Evolutionary conservation across 2,797 vertebrate species (phyloP).

Genomic region (Muraenolepis orangiensis): DNA sequence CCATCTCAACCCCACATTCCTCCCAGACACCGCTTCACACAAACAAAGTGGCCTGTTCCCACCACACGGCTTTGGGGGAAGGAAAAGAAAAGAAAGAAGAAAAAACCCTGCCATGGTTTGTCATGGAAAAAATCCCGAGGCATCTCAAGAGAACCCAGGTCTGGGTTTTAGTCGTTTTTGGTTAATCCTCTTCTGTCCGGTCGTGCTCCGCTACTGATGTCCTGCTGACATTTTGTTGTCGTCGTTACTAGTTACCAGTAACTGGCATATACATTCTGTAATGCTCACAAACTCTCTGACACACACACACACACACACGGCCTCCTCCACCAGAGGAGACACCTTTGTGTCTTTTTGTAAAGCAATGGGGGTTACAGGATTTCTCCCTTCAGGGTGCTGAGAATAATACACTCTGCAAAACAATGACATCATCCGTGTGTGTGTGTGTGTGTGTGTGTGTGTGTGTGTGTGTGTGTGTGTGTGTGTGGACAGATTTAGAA

Average conservation of each 20-base stretch:
- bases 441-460: slow-evolving; percentile 10
- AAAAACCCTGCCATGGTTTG: slow-evolving; percentile 48
- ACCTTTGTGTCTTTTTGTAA: slow-evolving; percentile 69
- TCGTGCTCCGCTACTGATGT: not conserved
- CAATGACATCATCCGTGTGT: slow-evolving; percentile 62
- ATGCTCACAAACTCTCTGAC: not conserved
- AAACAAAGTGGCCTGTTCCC: slow-evolving; percentile 74
- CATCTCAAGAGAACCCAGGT: slow-evolving; percentile 69
- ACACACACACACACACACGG: slow-evolving; percentile 5
- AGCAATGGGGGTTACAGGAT: slow-evolving; percentile 65
- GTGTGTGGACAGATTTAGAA: not conserved
- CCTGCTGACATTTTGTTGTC: not conserved
- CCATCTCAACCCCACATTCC: slow-evolving; percentile 70
- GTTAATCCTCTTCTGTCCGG: not conserved
- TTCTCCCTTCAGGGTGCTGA: slow-evolving; percentile 69
- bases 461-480: slow-evolving; percentile 15
- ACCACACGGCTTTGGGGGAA: slow-evolving; percentile 63
- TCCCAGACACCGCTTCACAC: slow-evolving; percentile 64
- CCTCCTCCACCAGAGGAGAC: slow-evolving; percentile 56
- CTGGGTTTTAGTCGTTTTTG: not conserved
- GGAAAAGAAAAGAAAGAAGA: not conserved
- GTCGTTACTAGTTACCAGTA: not conserved
- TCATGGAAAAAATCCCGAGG: slow-evolving; percentile 68
- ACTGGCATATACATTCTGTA: slow-evolving; percentile 9
- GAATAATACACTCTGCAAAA: slow-evolving; percentile 64